Base-by-base conservation (phyloP, 2,797 vertebrate genomes). In the Mus caroli region DNA sequence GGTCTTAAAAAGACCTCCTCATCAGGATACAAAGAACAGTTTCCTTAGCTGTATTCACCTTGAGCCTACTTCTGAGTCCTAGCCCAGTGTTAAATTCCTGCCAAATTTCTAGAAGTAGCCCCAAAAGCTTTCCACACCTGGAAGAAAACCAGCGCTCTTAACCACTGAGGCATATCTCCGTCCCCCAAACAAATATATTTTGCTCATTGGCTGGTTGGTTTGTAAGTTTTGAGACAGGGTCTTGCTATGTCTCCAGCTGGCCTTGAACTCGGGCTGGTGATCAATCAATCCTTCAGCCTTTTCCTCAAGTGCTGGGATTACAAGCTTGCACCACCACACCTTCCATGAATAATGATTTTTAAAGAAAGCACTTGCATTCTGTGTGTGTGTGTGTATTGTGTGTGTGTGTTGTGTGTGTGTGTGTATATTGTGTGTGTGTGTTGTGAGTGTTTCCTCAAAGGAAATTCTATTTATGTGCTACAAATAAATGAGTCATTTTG, bases 401-500 rank as follows among this genome's bases (percentile, higher is more conserved):
- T 17, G 37, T 46, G 17, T 69, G 20, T 87, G 40, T 82, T 86
- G 24, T 87, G 54, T 85, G 20, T 87, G 54, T 85, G 24, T 87
- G 54, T 85, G 50, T 52, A 11, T 87, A 40, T 64, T 26, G 24
- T 28, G 71, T n/a, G 54, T 85, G 50, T 52, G 50, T 87, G 46
- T 64, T 26, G 24, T 28, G 71, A 78, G 24, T 87, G 54, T 82
- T 87, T 93, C 37, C 77, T 79, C 24, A 86, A 95, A 92, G 60
- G 83, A 96, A 94, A 89, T 97, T 96, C 83, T 87, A 24, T 71
- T 96, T 92, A 96, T 62, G 88, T 96, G 56, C 90, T 96, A 67
- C 84, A 97, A 96, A 91, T 95, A 94, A 88, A 90, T 83, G 87
- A 96, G 91, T 77, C 17, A 1, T 52, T 98, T 96, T 77, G 84